Evolutionary conservation across 2,888 invertebrate species (phyloP), one percentile per base, ranked within the genome.

Genomic region (Erpobdella octoculata): DNA sequence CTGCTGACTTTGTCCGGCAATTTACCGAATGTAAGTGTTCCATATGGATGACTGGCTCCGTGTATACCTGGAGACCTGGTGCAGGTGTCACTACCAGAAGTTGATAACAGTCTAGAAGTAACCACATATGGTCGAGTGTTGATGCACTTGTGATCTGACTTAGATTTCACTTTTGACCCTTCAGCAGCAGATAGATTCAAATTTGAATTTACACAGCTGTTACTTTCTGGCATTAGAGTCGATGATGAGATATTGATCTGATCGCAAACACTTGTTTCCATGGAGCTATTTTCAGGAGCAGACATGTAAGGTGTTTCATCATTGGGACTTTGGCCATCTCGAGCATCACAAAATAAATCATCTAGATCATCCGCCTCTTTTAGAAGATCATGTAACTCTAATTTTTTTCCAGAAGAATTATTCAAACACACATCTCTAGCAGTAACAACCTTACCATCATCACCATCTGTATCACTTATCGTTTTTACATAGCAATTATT

Each of bases 261-360:
- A 53, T 69, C 69, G 33, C 25, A 62, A 62, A 62, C 35, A 48
- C 58, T 41, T 18, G 58, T 31, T 31, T 48, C 48, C 37, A 58
- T 41, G n/a, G 48, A 15, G 9, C 69, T 37, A 69, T 69, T 69
- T 36, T 69, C 69, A n/a, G 69, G 21, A 53, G 69, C 69, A 48
- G 69, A 69, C 31, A 69, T 25, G 21, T 58, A 69, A n/a, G 62
- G 31, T 62, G 62, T 33, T 35, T 69, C 69, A n/a, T 58, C 58
- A n/a, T 33, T 48, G 37, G 69, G 69, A 36, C 53, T 53, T 2
- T 69, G 58, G 21, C 35, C 35, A 12, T 46, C 46, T 31, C 37
- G 33, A n/a, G 69, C 69, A 69, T 69, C 69, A 6, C 38, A 18
- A 36, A 28, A 69, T 21, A 69, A 25, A n/a, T 69, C 69, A 5